Percentiles rank a stretch among this genome's conserved stretches.
Evolutionary conservation across 2,797 vertebrate species (phyloP).

Genomic region (Cossypha caffra): DNA sequence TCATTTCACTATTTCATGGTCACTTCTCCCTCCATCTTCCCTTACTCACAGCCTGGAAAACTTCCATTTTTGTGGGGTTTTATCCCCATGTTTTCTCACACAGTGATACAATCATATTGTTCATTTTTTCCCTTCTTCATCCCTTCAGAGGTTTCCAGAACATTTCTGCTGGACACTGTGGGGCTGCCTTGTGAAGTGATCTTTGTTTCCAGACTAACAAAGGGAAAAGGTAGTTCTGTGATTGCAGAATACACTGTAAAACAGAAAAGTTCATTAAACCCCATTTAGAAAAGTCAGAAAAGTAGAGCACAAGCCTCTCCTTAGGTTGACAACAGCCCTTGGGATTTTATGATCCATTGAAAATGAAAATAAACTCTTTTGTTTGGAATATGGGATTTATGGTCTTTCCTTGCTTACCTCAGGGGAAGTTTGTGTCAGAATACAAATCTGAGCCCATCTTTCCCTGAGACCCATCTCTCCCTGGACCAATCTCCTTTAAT

Average conservation of each 20-base stretch:
- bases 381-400: neutral
- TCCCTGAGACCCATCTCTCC: neutral
- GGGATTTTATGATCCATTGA: neutral
- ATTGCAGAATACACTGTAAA: neutral
- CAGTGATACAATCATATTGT: rapidly evolving
- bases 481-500: neutral
- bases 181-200: neutral
- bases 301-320: neutral
- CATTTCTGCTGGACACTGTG: neutral
- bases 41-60: neutral
- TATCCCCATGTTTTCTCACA: rapidly evolving
- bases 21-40: neutral
- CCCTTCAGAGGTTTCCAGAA: neutral
- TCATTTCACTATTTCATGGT: neutral
- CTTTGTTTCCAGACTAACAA: neutral
- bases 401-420: neutral
- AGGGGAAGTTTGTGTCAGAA: neutral
- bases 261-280: neutral
- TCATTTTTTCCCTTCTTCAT: neutral
- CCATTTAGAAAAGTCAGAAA: neutral
- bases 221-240: neutral
- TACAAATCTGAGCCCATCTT: neutral
- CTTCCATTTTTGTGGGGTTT: rapidly evolving
- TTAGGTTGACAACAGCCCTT: neutral
- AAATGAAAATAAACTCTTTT: neutral